Evolutionary conservation across 92 coral and sea anemone genomes (phyloP), one percentile per base, ranked within the genome.

Genomic region (Phenganax subtilis): DNA sequence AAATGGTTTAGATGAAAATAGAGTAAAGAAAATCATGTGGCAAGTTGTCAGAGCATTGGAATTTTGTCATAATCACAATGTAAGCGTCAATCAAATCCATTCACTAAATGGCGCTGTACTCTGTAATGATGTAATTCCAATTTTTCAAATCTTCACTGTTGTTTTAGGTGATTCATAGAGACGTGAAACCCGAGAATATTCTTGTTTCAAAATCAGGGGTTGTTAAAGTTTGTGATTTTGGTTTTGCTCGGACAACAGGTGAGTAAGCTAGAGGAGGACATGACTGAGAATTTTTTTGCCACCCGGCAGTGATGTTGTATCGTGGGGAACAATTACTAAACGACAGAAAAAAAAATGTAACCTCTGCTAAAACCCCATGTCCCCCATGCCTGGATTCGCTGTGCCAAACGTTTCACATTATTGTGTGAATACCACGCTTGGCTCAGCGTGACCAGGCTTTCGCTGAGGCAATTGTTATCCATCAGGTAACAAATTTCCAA

Each of bases 141-240:
- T 37, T 37, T 37, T 37, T 37, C 47, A 37, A 52, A 15, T 6
- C 54, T 27, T 53, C 15, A 57, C 51, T 3, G 25, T 69, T 47
- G 8, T 83, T 56, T 29, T 85, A 94, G 98, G 92, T 94, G 29
- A 94, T 94, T 63, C 98, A 94, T 75, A 88, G 98, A 85, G 98
- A 94, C 86, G 97, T 94, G 31, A 94, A 94, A 81, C 98, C 98
- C 72, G 98, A 94, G 74, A 94, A 94, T 73, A 92, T 94, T 86
- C 89, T 94, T 69, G 97, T 94, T 47, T 94, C 98, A 58, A 94
- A 91, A 72, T 92, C 97, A 76, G 98, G 98, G 29, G 93, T 94
- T 60, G 98, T 94, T 57, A 94, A 94, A 85, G 86, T 94, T 76
- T 94, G 98, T 85, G 98, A 94, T 83, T 94, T 94, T 92, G 98